Percentiles rank a stretch among this genome's conserved stretches.
Evolutionary conservation across 2,113 vertebrate species (phyloP).

Genomic region (Zosterops pallidus): DNA sequence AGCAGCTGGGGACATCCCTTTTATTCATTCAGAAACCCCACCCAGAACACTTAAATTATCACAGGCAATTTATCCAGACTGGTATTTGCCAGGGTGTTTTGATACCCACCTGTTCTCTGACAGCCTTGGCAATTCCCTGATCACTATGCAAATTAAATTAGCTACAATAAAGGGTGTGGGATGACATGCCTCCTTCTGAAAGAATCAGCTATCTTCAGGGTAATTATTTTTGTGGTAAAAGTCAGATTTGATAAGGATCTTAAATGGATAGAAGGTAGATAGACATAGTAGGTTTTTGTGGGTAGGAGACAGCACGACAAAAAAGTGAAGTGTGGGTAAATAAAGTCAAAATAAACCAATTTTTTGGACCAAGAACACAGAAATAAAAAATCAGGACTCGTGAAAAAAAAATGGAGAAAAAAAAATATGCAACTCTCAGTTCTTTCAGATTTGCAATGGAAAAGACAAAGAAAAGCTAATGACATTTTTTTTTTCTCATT

Average conservation of each 20-base stretch:
- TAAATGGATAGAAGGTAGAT: not conserved
- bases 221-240: not conserved
- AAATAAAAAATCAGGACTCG: too few species aligned
- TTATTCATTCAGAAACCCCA: not conserved
- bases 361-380: not conserved
- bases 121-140: not conserved
- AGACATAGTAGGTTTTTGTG: not conserved
- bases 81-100: not conserved
- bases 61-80: not conserved
- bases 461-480: not conserved
- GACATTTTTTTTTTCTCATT: not conserved
- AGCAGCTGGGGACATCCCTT: not conserved
- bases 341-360: not conserved
- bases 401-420: not conserved
- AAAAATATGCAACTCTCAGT: rapidly evolving
- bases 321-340: not conserved
- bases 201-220: not conserved
- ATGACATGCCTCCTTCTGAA: not conserved
- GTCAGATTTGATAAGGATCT: not conserved
- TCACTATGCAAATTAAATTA: constrained; percentile 1
- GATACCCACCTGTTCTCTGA: not conserved
- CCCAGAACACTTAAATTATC: not conserved
- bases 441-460: not conserved
- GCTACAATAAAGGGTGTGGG: not conserved
- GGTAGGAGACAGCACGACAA: not conserved